Base-by-base conservation (phyloP, 53 echinoderm and acorn worm genomes). In the Echinometra lucunter region DNA sequence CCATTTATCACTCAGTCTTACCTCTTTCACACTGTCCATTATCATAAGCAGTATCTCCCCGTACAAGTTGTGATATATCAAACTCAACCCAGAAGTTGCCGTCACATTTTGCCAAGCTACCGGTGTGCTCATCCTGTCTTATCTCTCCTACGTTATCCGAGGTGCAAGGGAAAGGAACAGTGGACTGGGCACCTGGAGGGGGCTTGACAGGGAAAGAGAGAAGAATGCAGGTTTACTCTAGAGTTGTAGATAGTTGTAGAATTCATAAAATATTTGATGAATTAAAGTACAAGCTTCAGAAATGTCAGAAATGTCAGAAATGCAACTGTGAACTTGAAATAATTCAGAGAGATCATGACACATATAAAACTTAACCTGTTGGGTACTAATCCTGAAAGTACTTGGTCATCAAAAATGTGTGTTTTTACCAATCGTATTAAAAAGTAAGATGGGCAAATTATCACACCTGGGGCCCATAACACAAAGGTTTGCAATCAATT, bases 61-160 rank as follows among this genome's bases (percentile, higher is more conserved):
- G 49, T 37, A 95, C 95, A 85, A 85, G 85, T 47, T 96, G 92
- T 34, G 95, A 92, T 63, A 95, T 74, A 40, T 96, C 96, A 66
- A 95, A 95, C 66, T 92, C 95, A 66, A 95, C 55, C 96, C 96
- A 96, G 44, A 55, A 80, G 66, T 28, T 92, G 55, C 96, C 96
- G 45, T 96, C 88, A 66, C 96, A 96, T 44, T 93, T 95, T 40
- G 90, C 90, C 78, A 89, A 25, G 89, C 58, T 35, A 44, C 96
- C 96, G 17, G 95, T 91, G 23, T 72, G 21, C 4, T 88, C 63
- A n/a, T 96, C 95, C 44, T 94, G 78, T 18, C 92, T 89, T 58
- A 96, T 95, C 82, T 95, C 96, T 53, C 95, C 93, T 89, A 89
- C 74, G 82, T 95, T 96, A 47, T 93, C 91, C 0, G 81, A 42